Conservation (phyloP, 2,113 vertebrate species). For the Anarhynchus alexandrinus region DNA sequence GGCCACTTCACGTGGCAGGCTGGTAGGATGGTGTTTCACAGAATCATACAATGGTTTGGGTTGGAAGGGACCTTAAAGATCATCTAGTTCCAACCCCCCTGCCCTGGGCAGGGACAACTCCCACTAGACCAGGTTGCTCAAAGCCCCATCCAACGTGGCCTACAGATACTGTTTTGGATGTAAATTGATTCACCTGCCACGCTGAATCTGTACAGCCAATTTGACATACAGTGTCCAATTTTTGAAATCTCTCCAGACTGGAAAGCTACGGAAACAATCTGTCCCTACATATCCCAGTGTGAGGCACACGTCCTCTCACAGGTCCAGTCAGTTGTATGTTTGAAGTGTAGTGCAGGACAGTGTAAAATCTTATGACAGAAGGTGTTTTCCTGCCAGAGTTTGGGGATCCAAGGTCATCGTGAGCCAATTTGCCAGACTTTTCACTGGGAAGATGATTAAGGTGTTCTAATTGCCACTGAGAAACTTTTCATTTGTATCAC, state of each 20-base stretch:
- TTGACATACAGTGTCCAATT: neutral
- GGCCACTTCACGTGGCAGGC: neutral
- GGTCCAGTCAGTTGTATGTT: neutral
- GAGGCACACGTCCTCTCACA: neutral
- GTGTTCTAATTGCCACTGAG: neutral
- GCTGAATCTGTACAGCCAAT: neutral
- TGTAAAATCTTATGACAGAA: neutral
- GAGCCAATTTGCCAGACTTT: neutral
- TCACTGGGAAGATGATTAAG: neutral
- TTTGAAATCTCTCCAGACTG: neutral
- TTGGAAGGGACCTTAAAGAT: too few relatives aligned
- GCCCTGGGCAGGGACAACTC: too few relatives aligned
- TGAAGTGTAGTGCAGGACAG: neutral
- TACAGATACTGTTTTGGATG: neutral
- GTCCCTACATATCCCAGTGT: neutral
- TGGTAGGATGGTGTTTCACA: neutral
- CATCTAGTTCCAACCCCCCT: too few relatives aligned
- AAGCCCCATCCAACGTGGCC: neutral
- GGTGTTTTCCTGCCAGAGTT: neutral
- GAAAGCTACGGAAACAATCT: neutral
- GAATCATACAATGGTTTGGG: too few relatives aligned
- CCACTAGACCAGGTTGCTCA: too few relatives aligned
- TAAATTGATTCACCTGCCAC: neutral
- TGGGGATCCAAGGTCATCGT: neutral
- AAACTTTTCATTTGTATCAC: neutral